These are phyloP conservation scores for Dromococcyx pavoninus DNA, from an alignment of 2,797 vertebrate genomes.

Conservation along the genomic window DNA sequence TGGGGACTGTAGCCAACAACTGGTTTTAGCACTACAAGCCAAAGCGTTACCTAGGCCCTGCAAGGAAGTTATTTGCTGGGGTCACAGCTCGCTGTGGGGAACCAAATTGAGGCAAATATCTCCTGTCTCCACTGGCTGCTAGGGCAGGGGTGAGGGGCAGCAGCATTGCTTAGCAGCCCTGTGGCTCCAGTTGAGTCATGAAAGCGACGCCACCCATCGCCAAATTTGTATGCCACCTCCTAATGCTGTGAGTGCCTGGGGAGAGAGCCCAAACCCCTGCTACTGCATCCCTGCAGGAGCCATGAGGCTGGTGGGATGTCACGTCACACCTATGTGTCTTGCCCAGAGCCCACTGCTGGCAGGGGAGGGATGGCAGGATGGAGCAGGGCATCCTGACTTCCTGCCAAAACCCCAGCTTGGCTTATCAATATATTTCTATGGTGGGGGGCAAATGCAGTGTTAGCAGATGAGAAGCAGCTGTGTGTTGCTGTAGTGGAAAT, in stretches of 20 bases:
- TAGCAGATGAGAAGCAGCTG: not conserved
- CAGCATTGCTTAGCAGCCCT: not conserved
- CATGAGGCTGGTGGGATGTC: not conserved
- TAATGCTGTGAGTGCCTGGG: not conserved
- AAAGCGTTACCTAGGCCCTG: not conserved
- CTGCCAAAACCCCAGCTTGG: not conserved
- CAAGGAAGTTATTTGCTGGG: not conserved
- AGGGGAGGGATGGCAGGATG: not conserved
- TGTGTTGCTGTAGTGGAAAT: not conserved
- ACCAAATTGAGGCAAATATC: not conserved
- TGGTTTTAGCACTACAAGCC: not conserved
- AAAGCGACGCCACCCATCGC: not conserved
- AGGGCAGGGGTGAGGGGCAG: accelerated
- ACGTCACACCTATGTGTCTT: accelerated
- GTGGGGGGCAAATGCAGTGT: not conserved
- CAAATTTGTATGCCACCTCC: not conserved
- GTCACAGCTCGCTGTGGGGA: not conserved
- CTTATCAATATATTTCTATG: not conserved
- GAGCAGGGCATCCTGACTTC: not conserved
- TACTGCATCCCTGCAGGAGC: accelerated
- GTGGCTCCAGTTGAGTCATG: accelerated
- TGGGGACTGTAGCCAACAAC: conserved; percentile 20
- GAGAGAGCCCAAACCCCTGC: not conserved
- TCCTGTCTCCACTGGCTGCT: not conserved
- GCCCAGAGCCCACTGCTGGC: not conserved